These are phyloP conservation scores for Malurus splendens DNA, from an alignment of 2,797 vertebrate species.

Conservation along the genomic window DNA sequence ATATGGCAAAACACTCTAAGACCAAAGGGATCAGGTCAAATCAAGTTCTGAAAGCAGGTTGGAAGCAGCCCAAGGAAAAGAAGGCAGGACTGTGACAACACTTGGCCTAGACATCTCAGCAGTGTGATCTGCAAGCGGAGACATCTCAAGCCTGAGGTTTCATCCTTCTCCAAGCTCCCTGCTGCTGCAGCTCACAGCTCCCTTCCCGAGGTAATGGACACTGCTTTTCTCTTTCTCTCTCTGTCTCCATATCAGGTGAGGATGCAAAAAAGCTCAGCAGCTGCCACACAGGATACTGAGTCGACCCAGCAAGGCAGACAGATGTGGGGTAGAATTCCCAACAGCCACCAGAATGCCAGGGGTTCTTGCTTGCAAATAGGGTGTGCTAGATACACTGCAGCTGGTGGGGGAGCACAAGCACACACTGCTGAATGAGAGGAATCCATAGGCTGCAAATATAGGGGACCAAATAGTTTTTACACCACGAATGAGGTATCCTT, in stretches of 20 bases:
- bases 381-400: not conserved
- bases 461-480: rapidly evolving
- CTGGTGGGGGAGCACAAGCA: not conserved
- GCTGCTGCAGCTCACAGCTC: not conserved
- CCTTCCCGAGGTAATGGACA: not conserved
- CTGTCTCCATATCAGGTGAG: rapidly evolving
- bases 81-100: not conserved
- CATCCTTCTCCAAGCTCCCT: not conserved
- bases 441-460: not conserved
- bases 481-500: not conserved
- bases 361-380: not conserved
- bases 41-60: not conserved
- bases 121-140: not conserved
- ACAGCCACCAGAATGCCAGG: not conserved
- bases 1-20: not conserved
- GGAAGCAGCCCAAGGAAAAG: not conserved
- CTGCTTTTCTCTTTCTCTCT: not conserved
- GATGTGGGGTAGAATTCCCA: not conserved
- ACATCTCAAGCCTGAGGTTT: not conserved
- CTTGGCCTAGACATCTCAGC: not conserved
- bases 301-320: not conserved
- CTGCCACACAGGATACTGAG: not conserved
- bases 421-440: rapidly evolving
- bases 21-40: not conserved
- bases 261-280: not conserved